These are phyloP conservation scores for Athripsodes cinereus DNA, from an alignment of 2,888 invertebrate genomes.

Conservation along the genomic window DNA sequence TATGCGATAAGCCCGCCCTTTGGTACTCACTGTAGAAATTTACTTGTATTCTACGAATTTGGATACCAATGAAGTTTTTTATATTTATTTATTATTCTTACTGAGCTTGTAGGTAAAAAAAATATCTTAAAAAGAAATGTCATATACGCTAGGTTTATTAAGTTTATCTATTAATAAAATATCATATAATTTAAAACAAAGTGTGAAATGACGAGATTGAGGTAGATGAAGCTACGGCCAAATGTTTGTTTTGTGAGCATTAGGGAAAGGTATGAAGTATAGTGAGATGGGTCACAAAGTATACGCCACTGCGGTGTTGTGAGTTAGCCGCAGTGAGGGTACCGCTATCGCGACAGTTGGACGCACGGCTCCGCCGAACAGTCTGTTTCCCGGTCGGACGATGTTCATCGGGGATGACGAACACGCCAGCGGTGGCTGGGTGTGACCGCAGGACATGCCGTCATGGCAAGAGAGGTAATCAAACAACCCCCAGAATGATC, in stretches of 20 bases:
- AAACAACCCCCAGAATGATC: background rate
- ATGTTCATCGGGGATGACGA: conserved; percentile 26
- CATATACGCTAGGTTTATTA: no score
- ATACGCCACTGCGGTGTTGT: conserved; percentile 19
- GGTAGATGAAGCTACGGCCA: background rate
- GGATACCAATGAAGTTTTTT: no score
- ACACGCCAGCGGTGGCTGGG: conserved; percentile 24
- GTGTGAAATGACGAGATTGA: no score
- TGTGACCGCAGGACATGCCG: conserved; percentile 50
- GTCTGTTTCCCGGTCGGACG: conserved; percentile 18
- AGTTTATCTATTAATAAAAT: no score
- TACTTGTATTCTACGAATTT: no score
- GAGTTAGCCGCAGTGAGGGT: conserved; percentile 24
- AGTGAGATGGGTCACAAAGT: background rate
- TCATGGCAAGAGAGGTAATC: conserved; percentile 66
- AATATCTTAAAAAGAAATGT: no score
- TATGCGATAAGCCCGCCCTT: no score
- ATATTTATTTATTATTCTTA: no score
- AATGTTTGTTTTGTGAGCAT: background rate
- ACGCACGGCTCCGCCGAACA: conserved; percentile 24
- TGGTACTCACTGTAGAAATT: no score
- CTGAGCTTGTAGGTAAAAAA: no score
- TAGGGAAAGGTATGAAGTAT: background rate
- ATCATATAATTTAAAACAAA: no score
- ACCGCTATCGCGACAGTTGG: conserved; percentile 25